These are phyloP conservation scores for Aphis craccivora DNA, from an alignment of 1,140 invertebrate species.

Conservation along the genomic window DNA sequence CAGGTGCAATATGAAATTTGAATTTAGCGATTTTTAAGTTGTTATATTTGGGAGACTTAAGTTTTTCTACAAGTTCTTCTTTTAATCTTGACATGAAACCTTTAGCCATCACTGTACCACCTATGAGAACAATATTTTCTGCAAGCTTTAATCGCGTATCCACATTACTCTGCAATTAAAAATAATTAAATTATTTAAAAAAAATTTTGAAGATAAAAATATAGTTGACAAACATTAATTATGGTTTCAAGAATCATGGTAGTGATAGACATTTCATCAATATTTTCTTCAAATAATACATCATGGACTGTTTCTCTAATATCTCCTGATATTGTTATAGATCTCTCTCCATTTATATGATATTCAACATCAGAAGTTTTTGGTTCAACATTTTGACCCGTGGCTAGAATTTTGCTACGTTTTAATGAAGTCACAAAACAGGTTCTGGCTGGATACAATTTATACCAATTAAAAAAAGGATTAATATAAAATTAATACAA, in stretches of 20 bases:
- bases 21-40: slow-evolving; percentile 74
- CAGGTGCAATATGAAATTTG: slow-evolving; percentile 79
- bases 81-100: slow-evolving; percentile 80
- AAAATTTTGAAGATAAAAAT: background rate
- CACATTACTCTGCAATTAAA: slow-evolving; percentile 73
- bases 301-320: slow-evolving; percentile 82
- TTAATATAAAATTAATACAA: background rate
- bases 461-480: background rate
- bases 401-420: slow-evolving; percentile 71
- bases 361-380: slow-evolving; percentile 74
- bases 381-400: slow-evolving; percentile 63
- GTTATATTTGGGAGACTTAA: slow-evolving; percentile 72
- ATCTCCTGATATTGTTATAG: slow-evolving; percentile 73
- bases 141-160: slow-evolving; percentile 77
- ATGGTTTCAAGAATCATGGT: slow-evolving; percentile 86
- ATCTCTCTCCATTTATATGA: slow-evolving; percentile 71
- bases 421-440: slow-evolving; percentile 85
- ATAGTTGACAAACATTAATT: slow-evolving; percentile 69
- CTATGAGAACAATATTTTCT: slow-evolving; percentile 84
- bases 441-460: slow-evolving; percentile 65
- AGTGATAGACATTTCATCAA: slow-evolving; percentile 81
- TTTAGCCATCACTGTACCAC: slow-evolving; percentile 82
- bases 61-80: slow-evolving; percentile 74
- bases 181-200: slow-evolving; percentile 18
- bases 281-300: slow-evolving; percentile 83